Percentiles rank a stretch among this genome's conserved stretches.
These are phyloP conservation scores for Bombus waltoni DNA, from an alignment of 1,140 invertebrate genomes.

Conservation along the genomic window DNA sequence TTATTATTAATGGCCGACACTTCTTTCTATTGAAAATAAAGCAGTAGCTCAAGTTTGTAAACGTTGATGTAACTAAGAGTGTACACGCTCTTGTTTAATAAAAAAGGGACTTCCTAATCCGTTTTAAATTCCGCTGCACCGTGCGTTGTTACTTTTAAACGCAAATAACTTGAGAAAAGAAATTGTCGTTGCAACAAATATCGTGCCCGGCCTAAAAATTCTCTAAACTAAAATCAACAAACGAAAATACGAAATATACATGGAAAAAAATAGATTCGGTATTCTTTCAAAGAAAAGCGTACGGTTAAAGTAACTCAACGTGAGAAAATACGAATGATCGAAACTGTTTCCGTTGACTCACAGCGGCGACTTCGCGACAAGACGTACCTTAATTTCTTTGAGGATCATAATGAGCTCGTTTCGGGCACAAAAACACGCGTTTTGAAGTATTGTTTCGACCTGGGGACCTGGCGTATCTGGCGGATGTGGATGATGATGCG, in stretches of 20 bases:
- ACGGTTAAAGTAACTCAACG: not conserved
- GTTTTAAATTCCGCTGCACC: not conserved
- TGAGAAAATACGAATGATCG: not conserved
- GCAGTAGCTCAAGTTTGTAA: not conserved
- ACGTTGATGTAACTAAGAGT: not conserved
- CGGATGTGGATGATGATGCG: constrained; percentile 81
- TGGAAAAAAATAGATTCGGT: not conserved
- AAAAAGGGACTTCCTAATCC: not conserved
- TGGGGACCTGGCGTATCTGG: constrained; percentile 81
- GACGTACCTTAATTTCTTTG: constrained; percentile 92
- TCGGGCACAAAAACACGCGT: constrained; percentile 89
- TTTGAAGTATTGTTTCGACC: constrained; percentile 83
- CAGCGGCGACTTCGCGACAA: not conserved
- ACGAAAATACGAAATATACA: not conserved
- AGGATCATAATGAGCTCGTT: constrained; percentile 96
- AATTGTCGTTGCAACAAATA: not conserved
- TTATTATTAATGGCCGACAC: not conserved
- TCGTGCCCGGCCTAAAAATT: too few relatives aligned
- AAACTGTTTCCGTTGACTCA: not conserved
- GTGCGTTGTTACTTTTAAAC: not conserved
- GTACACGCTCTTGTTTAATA: not conserved
- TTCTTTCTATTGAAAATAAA: constrained; percentile 9
- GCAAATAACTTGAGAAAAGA: not conserved
- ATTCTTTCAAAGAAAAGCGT: not conserved
- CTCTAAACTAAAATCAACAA: not conserved